These are phyloP conservation scores for Lasioglossum morio DNA, from an alignment of 2,888 invertebrate genomes.

Conservation along the genomic window DNA sequence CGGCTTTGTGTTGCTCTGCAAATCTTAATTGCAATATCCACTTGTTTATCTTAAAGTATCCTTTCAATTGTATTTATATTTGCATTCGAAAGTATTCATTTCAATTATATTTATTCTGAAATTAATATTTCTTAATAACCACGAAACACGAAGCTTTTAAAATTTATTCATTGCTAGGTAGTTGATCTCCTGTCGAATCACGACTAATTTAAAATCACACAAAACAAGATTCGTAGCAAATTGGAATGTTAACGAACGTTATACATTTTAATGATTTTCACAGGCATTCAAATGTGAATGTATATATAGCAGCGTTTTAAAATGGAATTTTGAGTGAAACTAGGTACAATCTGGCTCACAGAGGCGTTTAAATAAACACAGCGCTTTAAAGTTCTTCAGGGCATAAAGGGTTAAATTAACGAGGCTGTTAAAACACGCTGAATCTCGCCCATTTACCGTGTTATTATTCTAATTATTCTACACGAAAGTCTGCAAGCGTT, in stretches of 20 bases:
- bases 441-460: not conserved
- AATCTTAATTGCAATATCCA: not conserved
- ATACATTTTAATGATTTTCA: not conserved
- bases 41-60: not conserved
- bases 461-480: not conserved
- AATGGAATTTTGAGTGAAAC: not conserved
- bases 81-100: not conserved
- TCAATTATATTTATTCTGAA: not conserved
- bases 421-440: constrained; percentile 10
- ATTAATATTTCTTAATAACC: not conserved
- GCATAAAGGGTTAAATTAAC: not conserved
- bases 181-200: not conserved
- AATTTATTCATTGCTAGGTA: not conserved
- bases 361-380: not conserved
- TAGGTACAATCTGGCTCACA: not conserved
- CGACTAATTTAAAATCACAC: not conserved
- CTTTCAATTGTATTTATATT: not conserved
- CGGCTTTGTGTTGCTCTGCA: not conserved
- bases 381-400: not conserved
- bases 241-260: not conserved
- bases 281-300: not conserved
- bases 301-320: not conserved
- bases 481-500: not conserved
- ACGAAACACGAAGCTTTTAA: not conserved
- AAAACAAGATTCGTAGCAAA: not conserved